Base-by-base conservation (phyloP, 1,140 invertebrate genomes). In the Pseudobourletiella spinata region DNA sequence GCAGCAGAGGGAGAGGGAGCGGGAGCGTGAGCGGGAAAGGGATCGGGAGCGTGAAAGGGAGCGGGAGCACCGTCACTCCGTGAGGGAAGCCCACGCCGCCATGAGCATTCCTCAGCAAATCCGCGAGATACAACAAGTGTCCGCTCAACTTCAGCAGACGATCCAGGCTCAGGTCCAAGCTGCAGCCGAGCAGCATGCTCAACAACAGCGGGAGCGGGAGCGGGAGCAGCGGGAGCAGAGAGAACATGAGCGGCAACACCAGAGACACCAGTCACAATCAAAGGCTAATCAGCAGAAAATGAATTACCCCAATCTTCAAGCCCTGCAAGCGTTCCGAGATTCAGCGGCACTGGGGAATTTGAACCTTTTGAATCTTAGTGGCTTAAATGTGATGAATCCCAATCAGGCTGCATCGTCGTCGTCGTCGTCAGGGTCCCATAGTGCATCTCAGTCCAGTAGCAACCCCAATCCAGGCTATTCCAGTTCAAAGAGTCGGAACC, bases 91-190 rank as follows among this genome's bases (percentile, higher is more conserved):
- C 3, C 58, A 65, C 28, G 56, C 52, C n/a, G 56, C 52, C n/a
- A 60, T 65, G 25, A 65, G 63, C 26, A 39, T 65, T 16, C 55
- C 57, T 25, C 67, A 65, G 16, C 67, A 69, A 24, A 26, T 66
- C 20, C 29, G 63, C 11, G 66, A 68, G 46, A 65, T 64, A n/a
- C 58, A 59, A 35, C 57, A 60, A 44, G 63, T 54, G 18, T 61
- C 58, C 15, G 44, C 44, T 35, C 50, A 51, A 15, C 44, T 65
- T 8, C 64, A 65, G 24, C 63, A 66, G 28, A 59, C 61, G n/a
- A 42, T 65, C 43, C 52, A 67, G 15, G 67, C 67, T 22, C 58
- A 54, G 1, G 30, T 61, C 18, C 57, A 42, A 2, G 58, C 57
- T 26, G 50, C 63, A 26, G 58, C 56, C 24, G 60, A 65, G 26